Conservation (phyloP, 2,113 vertebrate species). For the Phyllopteryx taeniolatus region DNA sequence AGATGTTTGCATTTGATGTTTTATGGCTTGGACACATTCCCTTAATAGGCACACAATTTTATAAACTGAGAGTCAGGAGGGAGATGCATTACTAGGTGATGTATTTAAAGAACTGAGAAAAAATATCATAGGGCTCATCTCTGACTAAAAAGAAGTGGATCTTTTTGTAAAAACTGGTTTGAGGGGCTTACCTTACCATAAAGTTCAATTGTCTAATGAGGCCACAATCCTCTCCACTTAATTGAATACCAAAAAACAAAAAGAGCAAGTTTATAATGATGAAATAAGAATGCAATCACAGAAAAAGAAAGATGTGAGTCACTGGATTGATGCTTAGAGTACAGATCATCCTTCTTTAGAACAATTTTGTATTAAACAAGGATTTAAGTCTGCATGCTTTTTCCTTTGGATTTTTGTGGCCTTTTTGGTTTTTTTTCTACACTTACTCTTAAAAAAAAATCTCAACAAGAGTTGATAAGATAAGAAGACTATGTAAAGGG, state of each 20-base stretch:
- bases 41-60: slow-evolving; percentile 28
- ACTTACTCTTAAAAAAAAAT: no score
- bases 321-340: background rate
- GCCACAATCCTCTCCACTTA: background rate
- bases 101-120: slow-evolving; percentile 27
- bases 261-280: slow-evolving; percentile 21
- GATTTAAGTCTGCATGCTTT: background rate
- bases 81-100: slow-evolving; percentile 10
- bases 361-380: background rate
- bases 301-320: background rate
- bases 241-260: background rate
- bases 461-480: no score
- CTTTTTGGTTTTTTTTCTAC: no score
- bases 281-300: slow-evolving; percentile 30
- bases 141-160: background rate
- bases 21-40: slow-evolving; percentile 12
- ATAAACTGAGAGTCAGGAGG: slow-evolving; percentile 23
- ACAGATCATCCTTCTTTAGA: background rate
- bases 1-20: slow-evolving; percentile 22
- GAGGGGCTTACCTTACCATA: slow-evolving; percentile 8
- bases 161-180: slow-evolving; percentile 12
- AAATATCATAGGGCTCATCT: slow-evolving; percentile 17
- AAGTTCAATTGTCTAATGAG: slow-evolving; percentile 2
- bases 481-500: no score
- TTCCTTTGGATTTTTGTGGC: no score